Evolutionary conservation across 2,113 vertebrate genomes (phyloP).

Genomic region (Caretta caretta): DNA sequence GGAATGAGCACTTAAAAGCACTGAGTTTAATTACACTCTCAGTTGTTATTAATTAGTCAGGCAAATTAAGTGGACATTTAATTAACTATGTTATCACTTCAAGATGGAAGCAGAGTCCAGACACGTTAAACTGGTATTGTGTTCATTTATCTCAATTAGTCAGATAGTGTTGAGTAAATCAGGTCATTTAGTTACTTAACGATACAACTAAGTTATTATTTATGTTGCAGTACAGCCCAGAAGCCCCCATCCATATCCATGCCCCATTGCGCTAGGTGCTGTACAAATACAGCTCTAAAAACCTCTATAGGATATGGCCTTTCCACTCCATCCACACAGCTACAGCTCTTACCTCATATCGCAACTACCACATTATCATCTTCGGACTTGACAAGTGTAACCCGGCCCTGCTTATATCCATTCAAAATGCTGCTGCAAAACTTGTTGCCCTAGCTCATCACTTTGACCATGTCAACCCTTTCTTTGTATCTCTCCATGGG

Average conservation of each 20-base stretch:
- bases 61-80: slow-evolving; percentile 47
- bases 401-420: background rate
- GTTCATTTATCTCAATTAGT: slow-evolving; percentile 31
- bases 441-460: background rate
- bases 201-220: slow-evolving; percentile 23
- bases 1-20: slow-evolving; percentile 29
- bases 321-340: background rate
- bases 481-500: background rate
- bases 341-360: background rate
- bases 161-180: slow-evolving; percentile 23
- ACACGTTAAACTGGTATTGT: background rate
- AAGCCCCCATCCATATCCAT: background rate
- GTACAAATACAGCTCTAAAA: background rate
- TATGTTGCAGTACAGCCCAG: background rate
- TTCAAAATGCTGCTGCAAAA: background rate
- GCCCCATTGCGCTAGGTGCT: background rate
- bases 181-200: background rate
- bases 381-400: background rate
- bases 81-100: slow-evolving; percentile 29
- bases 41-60: slow-evolving; percentile 23
- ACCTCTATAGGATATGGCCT: background rate
- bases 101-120: background rate
- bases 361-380: background rate
- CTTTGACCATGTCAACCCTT: background rate
- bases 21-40: slow-evolving; percentile 32